Evolutionary conservation across 2,888 invertebrate species (phyloP), one percentile per base, ranked within the genome.

Genomic region (Drosophila robusta): DNA sequence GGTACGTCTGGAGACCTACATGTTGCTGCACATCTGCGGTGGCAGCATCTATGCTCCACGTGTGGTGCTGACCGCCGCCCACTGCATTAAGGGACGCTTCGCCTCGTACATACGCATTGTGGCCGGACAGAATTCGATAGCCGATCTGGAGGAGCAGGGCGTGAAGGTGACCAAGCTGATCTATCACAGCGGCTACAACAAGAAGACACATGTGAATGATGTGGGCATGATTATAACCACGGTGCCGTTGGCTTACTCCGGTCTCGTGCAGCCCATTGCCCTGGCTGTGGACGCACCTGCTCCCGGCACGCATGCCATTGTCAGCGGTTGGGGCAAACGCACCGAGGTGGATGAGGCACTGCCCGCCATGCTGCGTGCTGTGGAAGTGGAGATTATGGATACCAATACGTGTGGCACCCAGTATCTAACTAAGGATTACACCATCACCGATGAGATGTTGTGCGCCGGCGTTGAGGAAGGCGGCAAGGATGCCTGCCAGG

Each of bases 161-260:
- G 68, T 88, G 0, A 76, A 65, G 50, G 87, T 84, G 7, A 75
- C 52, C 29, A 90, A 83, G 45, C 47, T 90, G 44, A 89, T 89
- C 11, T 64, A 57, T 34, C 88, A 89, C 66, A 60, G 26, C 5
- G 82, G 79, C 32, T 90, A 87, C 54, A 85, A 80, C 38, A 83
- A 90, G 49, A 85, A 81, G 42, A 85, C 89, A 0, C 93, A 93
- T 91, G 93, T 94, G 60, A 93, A 93, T 70, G 95, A 95, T 60
- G 91, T 95, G 4, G 94, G 94, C 0, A 73, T 95, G 1, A 87
- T 95, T 9, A 93, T 93, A 89, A 91, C 95, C 3, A 70, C 91
- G 0, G 91, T 89, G 4, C 91, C 93, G 0, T 80, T 95, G 46
- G 75, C 78, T 4, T 94, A 93, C 60, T 92, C 84, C 45, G 81